Conservation (phyloP, 2,113 vertebrate genomes). For the Pelusios castaneus region DNA sequence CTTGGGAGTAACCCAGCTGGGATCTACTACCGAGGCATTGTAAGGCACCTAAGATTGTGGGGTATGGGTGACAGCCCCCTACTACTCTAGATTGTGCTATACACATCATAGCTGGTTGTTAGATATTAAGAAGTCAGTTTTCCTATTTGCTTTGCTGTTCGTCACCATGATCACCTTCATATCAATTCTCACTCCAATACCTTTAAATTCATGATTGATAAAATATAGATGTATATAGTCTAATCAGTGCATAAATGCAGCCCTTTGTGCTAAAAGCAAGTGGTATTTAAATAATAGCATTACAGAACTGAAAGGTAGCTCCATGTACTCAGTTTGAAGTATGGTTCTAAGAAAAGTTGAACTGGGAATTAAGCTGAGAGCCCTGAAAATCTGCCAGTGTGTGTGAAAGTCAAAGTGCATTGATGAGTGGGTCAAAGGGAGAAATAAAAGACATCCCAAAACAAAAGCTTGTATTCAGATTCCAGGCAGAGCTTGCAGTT, state of each 20-base stretch:
- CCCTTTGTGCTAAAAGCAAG: too few species aligned
- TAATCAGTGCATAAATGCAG: too few species aligned
- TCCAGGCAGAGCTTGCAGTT: not conserved
- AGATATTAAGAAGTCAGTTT: not conserved
- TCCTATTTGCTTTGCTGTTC: not conserved
- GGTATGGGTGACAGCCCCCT: too few species aligned
- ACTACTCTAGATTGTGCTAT: not conserved
- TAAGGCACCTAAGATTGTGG: too few species aligned
- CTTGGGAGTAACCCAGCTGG: too few species aligned
- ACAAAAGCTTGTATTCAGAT: not conserved
- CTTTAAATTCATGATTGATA: not conserved
- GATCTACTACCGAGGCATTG: too few species aligned
- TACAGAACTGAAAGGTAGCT: not conserved
- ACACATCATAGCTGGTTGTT: not conserved
- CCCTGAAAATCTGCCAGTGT: not conserved
- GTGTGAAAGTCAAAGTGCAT: not conserved
- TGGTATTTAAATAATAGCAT: not conserved
- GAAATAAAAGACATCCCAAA: not conserved
- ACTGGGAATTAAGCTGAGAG: not conserved
- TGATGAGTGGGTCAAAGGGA: not conserved
- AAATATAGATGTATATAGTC: slow-evolving; percentile 1
- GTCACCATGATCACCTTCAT: not conserved
- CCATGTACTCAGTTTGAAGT: not conserved
- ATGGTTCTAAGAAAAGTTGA: not conserved
- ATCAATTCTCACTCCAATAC: slow-evolving; percentile 15